Conservation (phyloP, 1,140 invertebrate species). For the Meloidogyne floridensis region DNA sequence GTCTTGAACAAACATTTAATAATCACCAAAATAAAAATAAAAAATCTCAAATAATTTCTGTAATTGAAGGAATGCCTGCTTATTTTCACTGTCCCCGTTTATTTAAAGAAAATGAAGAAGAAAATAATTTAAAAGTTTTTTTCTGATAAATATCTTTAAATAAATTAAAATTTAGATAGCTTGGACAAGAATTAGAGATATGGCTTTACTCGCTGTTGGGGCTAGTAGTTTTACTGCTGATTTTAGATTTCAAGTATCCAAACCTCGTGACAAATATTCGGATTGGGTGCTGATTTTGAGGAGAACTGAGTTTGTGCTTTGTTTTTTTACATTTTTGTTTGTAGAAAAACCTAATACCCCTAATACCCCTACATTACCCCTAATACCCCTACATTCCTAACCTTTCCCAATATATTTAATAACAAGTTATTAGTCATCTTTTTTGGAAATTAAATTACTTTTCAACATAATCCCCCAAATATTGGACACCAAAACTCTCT, state of each 20-base stretch:
- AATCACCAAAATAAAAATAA: too few relatives aligned
- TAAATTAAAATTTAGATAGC: conserved; percentile 29
- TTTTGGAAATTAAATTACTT: too few relatives aligned
- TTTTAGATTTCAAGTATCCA: conserved; percentile 39
- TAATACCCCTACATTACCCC: too few relatives aligned
- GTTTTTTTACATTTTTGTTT: too few relatives aligned
- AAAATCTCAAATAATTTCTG: conserved; percentile 18
- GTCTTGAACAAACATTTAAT: conserved; percentile 3
- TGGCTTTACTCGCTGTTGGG: conserved; percentile 41
- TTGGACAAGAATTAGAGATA: conserved; percentile 42
- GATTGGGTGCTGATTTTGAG: conserved; percentile 46
- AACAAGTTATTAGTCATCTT: too few relatives aligned
- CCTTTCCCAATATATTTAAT: too few relatives aligned
- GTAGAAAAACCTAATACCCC: too few relatives aligned
- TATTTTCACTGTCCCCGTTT: conserved; percentile 42
- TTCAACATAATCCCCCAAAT: too few relatives aligned
- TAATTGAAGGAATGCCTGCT: conserved; percentile 36
- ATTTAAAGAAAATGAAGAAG: conserved; percentile 16
- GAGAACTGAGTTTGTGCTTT: not conserved
- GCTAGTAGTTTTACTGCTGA: conserved; percentile 38
- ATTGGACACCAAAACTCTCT: too few relatives aligned
- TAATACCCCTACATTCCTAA: too few relatives aligned
- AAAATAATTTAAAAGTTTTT: conserved; percentile 24
- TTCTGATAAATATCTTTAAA: not conserved
- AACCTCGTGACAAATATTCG: conserved; percentile 24